Percentiles rank a stretch among this genome's conserved stretches.
These are phyloP conservation scores for Drosophila maculinotata DNA, from an alignment of 2,888 invertebrate species.

Conservation along the genomic window DNA sequence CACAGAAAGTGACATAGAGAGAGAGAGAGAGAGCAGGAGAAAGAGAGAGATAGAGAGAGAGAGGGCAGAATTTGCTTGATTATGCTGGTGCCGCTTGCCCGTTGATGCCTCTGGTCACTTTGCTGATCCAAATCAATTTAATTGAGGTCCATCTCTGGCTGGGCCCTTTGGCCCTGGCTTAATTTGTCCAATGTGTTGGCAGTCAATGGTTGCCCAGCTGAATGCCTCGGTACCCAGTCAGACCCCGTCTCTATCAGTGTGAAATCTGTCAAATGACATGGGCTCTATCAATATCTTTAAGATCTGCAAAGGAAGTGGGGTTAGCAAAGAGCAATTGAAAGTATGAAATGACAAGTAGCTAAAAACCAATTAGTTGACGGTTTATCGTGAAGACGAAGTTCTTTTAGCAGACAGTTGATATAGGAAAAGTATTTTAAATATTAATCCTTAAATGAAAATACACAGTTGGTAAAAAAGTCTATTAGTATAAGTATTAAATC, in stretches of 20 bases:
- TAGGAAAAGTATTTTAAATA: no score
- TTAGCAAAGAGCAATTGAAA: slow-evolving; percentile 39
- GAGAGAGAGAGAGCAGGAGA: not conserved
- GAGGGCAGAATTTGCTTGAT: slow-evolving; percentile 28
- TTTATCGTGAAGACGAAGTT: not conserved
- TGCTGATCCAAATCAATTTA: slow-evolving; percentile 78
- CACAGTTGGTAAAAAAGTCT: no score
- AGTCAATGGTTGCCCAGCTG: slow-evolving; percentile 34
- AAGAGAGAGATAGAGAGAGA: slow-evolving; percentile 6
- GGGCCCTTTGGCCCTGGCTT: slow-evolving; percentile 62
- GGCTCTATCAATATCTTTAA: slow-evolving; percentile 13
- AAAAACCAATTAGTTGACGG: not conserved
- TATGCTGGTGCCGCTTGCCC: slow-evolving; percentile 42
- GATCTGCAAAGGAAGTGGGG: slow-evolving; percentile 49
- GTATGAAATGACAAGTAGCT: slow-evolving; percentile 9
- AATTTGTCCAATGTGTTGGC: slow-evolving; percentile 62
- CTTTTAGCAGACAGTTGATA: not conserved
- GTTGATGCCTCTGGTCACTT: slow-evolving; percentile 25
- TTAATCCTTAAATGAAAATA: no score
- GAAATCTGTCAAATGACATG: slow-evolving; percentile 46
- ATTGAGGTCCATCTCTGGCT: slow-evolving; percentile 63
- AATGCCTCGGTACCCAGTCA: no score
- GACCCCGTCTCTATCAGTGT: slow-evolving; percentile 52
- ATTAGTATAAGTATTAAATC: no score
- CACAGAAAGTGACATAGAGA: not conserved